Conservation (phyloP, 2,888 invertebrate species). For the Lasioglossum pauxillum region DNA sequence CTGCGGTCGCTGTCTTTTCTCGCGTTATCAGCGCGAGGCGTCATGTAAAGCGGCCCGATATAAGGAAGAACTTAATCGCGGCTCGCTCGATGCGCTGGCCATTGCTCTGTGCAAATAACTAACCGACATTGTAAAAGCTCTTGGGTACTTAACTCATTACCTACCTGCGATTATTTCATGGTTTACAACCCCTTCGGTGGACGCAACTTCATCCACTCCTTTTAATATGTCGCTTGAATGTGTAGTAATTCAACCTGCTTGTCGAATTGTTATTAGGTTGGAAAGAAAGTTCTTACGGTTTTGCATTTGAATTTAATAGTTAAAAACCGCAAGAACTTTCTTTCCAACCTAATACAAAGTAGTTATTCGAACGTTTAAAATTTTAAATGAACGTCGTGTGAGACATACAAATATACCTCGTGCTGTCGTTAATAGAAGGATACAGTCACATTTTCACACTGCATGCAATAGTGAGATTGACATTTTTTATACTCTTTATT, state of each 20-base stretch:
- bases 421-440: no score
- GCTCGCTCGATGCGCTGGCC: constrained; percentile 19
- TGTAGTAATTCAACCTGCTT: neutral
- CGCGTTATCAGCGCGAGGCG: constrained; percentile 14
- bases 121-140: constrained; percentile 30
- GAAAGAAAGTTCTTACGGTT: no score
- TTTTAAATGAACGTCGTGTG: neutral
- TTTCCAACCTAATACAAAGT: no score
- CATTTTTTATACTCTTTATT: neutral
- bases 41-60: constrained; percentile 32
- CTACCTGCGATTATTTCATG: neutral
- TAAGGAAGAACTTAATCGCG: constrained; percentile 36
- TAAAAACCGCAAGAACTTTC: no score
- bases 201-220: neutral
- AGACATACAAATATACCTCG: no score
- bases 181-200: neutral
- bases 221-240: neutral
- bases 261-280: no score
- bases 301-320: no score
- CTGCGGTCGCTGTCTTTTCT: neutral
- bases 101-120: constrained; percentile 5
- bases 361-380: neutral
- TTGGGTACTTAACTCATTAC: neutral
- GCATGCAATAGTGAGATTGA: neutral
- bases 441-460: neutral